Evolutionary conservation across 2,113 vertebrate genomes (phyloP).

Genomic region (Naja naja): DNA sequence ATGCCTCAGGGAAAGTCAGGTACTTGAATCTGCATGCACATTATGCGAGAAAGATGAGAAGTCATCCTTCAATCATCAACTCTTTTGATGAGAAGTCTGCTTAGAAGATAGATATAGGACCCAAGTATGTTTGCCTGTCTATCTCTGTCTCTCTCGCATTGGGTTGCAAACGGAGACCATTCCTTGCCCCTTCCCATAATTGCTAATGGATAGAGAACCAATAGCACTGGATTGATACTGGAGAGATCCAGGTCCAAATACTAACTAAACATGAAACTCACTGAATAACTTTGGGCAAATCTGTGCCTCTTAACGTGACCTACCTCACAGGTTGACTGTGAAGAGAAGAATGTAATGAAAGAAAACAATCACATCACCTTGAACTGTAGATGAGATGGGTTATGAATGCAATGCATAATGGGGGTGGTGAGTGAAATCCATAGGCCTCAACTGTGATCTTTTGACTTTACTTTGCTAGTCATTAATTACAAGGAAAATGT

Average conservation of each 20-base stretch:
- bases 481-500: neutral
- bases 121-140: neutral
- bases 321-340: neutral
- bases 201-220: neutral
- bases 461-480: neutral
- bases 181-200: neutral
- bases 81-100: neutral
- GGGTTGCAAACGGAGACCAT: neutral
- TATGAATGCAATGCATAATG: neutral
- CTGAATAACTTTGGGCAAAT: neutral
- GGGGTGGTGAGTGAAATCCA: neutral
- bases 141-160: neutral
- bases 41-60: neutral
- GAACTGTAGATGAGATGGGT: neutral
- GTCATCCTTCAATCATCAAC: neutral
- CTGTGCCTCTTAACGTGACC: neutral
- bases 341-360: neutral
- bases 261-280: neutral
- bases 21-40: fast-evolving
- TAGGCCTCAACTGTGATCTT: neutral
- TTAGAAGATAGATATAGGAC: neutral
- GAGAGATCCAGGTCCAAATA: neutral
- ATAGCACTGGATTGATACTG: neutral
- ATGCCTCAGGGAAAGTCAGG: neutral
- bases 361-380: neutral